Evolutionary conservation across 2,797 vertebrate species (phyloP).

Genomic region (Darevskia mixta): DNA sequence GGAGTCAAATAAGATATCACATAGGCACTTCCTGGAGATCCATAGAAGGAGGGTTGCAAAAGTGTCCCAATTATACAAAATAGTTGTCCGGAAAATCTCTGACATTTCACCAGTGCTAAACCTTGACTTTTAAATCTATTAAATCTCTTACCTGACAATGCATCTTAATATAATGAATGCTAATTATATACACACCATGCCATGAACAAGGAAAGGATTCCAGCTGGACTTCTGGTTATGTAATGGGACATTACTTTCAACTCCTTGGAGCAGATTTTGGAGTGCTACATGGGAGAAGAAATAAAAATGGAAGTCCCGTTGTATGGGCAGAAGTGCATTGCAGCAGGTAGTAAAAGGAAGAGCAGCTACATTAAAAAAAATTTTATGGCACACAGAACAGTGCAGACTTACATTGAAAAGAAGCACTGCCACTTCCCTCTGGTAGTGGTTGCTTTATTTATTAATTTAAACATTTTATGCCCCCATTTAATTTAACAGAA

Average conservation of each 20-base stretch:
- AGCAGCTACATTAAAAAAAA: not conserved
- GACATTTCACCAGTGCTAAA: not conserved
- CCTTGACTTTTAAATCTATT: not conserved
- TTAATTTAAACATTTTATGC: conserved; percentile 1
- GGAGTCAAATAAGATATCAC: not conserved
- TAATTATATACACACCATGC: not conserved
- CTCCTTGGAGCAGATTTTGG: too few species aligned
- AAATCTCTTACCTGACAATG: not conserved
- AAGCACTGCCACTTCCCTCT: not conserved
- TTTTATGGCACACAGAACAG: not conserved
- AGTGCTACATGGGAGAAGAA: too few species aligned
- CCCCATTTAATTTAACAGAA: not conserved
- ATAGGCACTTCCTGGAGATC: not conserved
- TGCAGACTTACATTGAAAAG: not conserved
- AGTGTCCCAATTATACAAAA: not conserved
- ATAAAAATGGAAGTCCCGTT: too few species aligned
- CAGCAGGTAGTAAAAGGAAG: not conserved
- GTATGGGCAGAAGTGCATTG: not conserved
- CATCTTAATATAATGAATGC: not conserved
- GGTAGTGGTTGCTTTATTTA: not conserved
- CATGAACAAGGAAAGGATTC: not conserved
- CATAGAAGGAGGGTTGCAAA: not conserved
- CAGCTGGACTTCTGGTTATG: too few species aligned
- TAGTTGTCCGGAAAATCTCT: not conserved
- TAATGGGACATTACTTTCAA: too few species aligned